Base-by-base conservation (phyloP, 2,113 vertebrate species). In the Tetrax tetrax region DNA sequence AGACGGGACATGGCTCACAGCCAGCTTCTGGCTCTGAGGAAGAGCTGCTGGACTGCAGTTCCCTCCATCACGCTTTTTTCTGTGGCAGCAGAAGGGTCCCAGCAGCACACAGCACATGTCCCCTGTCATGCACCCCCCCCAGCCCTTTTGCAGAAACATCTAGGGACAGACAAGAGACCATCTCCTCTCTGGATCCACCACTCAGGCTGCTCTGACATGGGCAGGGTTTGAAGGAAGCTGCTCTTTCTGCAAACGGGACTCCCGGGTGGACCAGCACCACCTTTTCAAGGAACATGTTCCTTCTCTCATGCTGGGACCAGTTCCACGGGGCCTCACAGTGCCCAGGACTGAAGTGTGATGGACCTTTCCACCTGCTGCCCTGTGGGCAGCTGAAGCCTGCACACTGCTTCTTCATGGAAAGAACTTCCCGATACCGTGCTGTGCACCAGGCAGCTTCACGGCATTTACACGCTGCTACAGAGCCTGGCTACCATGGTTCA, bases 261-360 rank as follows among this genome's bases (percentile, higher is more conserved):
- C 51, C 56, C 5, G 2, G 31, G 19, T 35, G 11, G 22, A 63
- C 6, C 45, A 43, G 50, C 6, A 43, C 7, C 41, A 64, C 23
- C 50, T 48, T 48, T 17, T 23, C 48, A 83, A 84, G 61, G 29
- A 84, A 69, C 1, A 0, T 4, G 47, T 20, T 53, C 75, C 45
- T 66, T 68, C 31, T 47, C 53, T 72, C 54, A 60, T 14, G 25
- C 53, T 64, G n/a, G 29, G 50, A 33, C 21, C 72, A 77, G 68
- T 45, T 80, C 51, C 83, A n/a, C 0, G 0, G 51, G 28, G 22
- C 45, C 60, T 51, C 69, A 9, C 11, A n/a, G 23, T 3, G 7
- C 33, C 45, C 54, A 78, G n/a, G 15, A 61, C 35, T 47, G 89
- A 41, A 71, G 57, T 0, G 0, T 3, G 60, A 84, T 2, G 45